Base-by-base conservation (phyloP, 2,113 vertebrate genomes). In the Perca fluviatilis region DNA sequence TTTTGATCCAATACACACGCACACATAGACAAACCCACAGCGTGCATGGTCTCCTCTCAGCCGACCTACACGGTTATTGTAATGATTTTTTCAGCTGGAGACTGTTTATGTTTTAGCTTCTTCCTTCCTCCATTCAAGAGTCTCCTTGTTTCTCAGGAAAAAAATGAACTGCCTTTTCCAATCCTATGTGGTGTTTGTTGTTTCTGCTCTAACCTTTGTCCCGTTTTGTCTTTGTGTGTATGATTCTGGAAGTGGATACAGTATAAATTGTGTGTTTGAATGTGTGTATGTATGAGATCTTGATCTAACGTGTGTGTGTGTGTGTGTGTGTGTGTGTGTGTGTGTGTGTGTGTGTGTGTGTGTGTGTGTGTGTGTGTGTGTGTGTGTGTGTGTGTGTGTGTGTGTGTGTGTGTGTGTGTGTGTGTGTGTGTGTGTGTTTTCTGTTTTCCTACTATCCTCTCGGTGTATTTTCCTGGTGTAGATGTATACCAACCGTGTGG, bases 401-500 rank as follows among this genome's bases (percentile, higher is more conserved):
- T 43, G 69, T 63, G 25, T 47, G 58, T 0, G 83, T 88, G 25
- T 77, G 3, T 86, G 67, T 79, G n/a, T 86, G 27, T 84, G 3
- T 86, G 72, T 85, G 57, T 87, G 27, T 87, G 72, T 67, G 30
- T 3, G 30, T 30, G 30, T 30, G 30, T 30, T 3, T 30, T 30
- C 30, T n/a, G 36, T 86, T 57, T 85, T 86, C 72, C 76, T 87
- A 66, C 77, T 62, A 8, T 77, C 69, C 71, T 84, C 68, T 82
- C 79, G 89, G 56, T 87, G 66, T 80, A 33, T 54, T 95, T 95
- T 96, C 96, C 94, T 87, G 95, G 88, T 96, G 91, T 98, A 99
- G 98, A 99, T 98, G 96, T 99, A 97, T 96, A 96, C 97, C 97
- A 98, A 96, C 97, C 96, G 96, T 89, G 97, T 98, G 91, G 97